Conservation (phyloP, 1,140 invertebrate genomes). For the Rhopalosiphum padi region DNA sequence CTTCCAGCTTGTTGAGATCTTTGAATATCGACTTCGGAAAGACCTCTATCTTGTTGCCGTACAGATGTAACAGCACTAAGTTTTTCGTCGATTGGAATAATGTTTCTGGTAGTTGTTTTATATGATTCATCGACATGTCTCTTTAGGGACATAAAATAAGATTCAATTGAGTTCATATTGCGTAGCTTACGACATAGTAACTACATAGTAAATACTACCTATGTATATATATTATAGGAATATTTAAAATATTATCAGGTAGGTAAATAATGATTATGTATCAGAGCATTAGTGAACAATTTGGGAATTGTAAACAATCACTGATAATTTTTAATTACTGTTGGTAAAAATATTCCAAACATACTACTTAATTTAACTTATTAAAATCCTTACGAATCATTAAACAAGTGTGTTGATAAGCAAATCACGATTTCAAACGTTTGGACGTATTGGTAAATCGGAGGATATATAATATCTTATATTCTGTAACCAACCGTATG, state of each 20-base stretch:
- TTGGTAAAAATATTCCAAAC: neutral
- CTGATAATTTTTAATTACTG: neutral
- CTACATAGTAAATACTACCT: no score
- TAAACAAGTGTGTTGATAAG: neutral
- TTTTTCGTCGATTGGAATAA: constrained; percentile 64
- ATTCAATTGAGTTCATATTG: neutral
- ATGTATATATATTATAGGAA: neutral
- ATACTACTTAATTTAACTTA: no score
- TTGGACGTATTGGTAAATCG: neutral
- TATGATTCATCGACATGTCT: constrained; percentile 77
- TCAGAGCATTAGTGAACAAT: neutral
- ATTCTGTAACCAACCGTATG: neutral
- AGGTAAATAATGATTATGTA: neutral
- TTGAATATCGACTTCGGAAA: constrained; percentile 64
- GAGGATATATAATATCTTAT: neutral
- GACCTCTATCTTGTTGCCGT: constrained; percentile 65
- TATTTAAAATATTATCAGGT: neutral
- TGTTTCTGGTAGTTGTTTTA: constrained; percentile 68
- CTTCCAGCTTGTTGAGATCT: constrained; percentile 65
- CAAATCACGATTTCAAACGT: neutral
- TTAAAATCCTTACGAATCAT: neutral
- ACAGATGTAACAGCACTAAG: constrained; percentile 65
- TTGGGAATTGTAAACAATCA: no score
- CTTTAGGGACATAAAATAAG: constrained; percentile 61
- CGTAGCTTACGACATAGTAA: neutral